Evolutionary conservation across 2,888 invertebrate genomes (phyloP), one percentile per base, ranked within the genome.

Genomic region (Diaphora mendica): DNA sequence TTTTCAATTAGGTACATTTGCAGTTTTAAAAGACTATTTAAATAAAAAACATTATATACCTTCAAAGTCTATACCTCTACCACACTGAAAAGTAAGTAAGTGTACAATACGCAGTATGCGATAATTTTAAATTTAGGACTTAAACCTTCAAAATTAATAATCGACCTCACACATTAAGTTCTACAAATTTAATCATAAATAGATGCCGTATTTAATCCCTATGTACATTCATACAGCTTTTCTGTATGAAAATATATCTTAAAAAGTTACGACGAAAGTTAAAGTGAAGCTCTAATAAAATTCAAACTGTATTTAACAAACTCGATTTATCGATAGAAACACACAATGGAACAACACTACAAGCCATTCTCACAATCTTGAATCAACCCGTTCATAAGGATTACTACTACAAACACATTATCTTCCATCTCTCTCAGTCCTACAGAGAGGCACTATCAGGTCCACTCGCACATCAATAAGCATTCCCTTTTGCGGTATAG

Each of bases 301-400:
- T 4, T 26, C 3, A 2, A 59, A 59, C 26, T 65, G n/a, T n/a
- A 13, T 48, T 44, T 33, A 48, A n/a, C 3, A 26, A 59, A 55
- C 8, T 30, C 8, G 23, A 39, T 74, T 71, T 75, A 82, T 87
- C 82, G 81, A 84, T 79, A 81, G 74, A 69, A 26, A 26, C 87
- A 88, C 83, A 44, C 26, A 33, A 33, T 33, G 2, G 78, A 80
- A 78, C 91, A 87, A 77, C 93, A 87, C 93, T 94, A 92, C 71
- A 88, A 84, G 89, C 90, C 91, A 92, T 92, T 91, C 92, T 90
- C 87, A 86, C 90, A 90, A 93, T 89, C 92, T 92, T 92, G 93
- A 92, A 92, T 93, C 93, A 94, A 93, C 93, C 91, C 93, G 93
- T 94, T 93, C 93, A 90, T 89, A 87, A 87, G 86, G 87, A 91